Base-by-base conservation (phyloP, 2,797 vertebrate genomes). In the Eutrigla gurnardus region DNA sequence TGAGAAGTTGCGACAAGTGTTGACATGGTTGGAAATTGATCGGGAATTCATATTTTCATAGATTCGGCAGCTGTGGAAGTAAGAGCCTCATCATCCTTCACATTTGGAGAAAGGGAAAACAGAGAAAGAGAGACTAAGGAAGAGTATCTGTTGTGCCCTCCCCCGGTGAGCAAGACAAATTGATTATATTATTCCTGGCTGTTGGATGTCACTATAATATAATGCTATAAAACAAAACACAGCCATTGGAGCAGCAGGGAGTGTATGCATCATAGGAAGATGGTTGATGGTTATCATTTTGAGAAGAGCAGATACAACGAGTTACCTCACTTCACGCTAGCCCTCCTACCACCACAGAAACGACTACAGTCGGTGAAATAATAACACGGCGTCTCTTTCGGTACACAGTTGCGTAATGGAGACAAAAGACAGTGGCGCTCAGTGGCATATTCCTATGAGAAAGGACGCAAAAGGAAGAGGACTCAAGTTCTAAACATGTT, bases 171-270 rank as follows among this genome's bases (percentile, higher is more conserved):
- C 15, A 5, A 73, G 70, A 92, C 73, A 90, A 90, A 93, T 89
- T 85, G 89, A 92, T 85, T 92, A 75, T 81, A 85, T 91, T 90
- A 87, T 89, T 90, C 70, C 83, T 73, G 75, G 69, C 84, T 82
- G 83, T 89, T 81, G 88, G 83, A 87, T 90, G 81, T 81, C 84
- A 67, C 81, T 81, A 50, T 85, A 90, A 91, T 85, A 83, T 85
- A 91, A 91, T 60, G 72, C 81, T 82, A 77, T 77, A 86, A 89
- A 89, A 86, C 80, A 88, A 83, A 90, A 92, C 73, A 70, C 67
- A 65, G 59, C 71, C 74, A 82, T 36, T 73, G 84, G 72, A 89
- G 75, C 87, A 81, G 85, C 78, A n/a, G 75, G 84, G 81, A 80
- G 76, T 79, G 86, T 83, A 86, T 88, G 82, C 86, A 83, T 88